These are phyloP conservation scores for Fragum sueziense DNA, from an alignment of 2,888 invertebrate genomes.

Conservation along the genomic window DNA sequence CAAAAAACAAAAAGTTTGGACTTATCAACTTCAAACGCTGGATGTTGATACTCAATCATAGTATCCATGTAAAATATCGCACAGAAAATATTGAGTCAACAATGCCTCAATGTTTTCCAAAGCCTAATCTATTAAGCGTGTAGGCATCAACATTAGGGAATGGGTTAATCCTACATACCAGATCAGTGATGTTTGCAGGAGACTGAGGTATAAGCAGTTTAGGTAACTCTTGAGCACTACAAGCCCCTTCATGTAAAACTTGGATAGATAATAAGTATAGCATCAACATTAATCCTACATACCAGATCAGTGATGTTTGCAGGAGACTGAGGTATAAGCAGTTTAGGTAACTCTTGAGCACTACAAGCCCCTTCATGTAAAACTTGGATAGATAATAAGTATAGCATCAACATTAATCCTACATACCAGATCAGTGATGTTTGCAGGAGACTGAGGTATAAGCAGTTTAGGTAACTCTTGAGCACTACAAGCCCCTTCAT, in stretches of 20 bases:
- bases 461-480: conserved; percentile 62
- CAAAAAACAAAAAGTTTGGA: too few species aligned
- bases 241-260: conserved; percentile 64
- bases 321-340: conserved; percentile 50
- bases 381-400: conserved; percentile 65
- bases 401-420: too few species aligned
- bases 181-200: background rate
- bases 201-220: conserved; percentile 54
- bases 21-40: too few species aligned
- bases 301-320: conserved; percentile 13
- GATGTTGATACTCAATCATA: too few species aligned
- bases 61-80: too few species aligned
- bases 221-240: conserved; percentile 64
- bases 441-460: conserved; percentile 15
- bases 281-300: too few species aligned
- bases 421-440: conserved; percentile 13
- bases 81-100: too few species aligned
- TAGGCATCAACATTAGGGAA: background rate
- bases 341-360: conserved; percentile 54
- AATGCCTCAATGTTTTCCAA: too few species aligned
- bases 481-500: conserved; percentile 68
- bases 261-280: conserved; percentile 63
- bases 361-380: conserved; percentile 70
- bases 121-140: too few species aligned
- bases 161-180: conserved; percentile 4